These are phyloP conservation scores for Aratinga solstitialis DNA, from an alignment of 2,797 vertebrate genomes.

Conservation along the genomic window DNA sequence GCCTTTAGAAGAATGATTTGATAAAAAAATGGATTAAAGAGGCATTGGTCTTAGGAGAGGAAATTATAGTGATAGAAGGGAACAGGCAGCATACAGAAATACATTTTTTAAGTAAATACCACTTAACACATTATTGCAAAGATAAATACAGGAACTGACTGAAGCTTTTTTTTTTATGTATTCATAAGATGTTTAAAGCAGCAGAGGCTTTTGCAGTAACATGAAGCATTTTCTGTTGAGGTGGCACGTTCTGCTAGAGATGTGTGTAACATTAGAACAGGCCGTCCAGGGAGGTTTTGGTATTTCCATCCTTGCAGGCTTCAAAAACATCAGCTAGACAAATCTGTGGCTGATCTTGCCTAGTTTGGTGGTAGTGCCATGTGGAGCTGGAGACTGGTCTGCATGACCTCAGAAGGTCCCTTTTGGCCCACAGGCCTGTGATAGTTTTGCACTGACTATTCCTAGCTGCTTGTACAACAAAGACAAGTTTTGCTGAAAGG, in stretches of 20 bases:
- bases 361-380: not conserved
- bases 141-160: not conserved
- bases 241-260: not conserved
- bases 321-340: not conserved
- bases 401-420: not conserved
- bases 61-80: not conserved
- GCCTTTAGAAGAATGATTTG: not conserved
- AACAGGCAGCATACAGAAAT: not conserved
- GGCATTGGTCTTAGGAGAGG: not conserved
- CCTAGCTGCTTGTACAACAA: not conserved
- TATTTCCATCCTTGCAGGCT: not conserved
- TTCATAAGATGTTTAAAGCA: not conserved
- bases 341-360: not conserved
- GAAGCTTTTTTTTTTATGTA: not conserved
- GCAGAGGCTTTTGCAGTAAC: not conserved
- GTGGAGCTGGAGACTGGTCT: not conserved
- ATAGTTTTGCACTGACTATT: not conserved
- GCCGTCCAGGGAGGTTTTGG: not conserved
- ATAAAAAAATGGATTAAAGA: slow-evolving; percentile 15
- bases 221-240: not conserved
- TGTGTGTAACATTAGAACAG: not conserved
- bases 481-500: not conserved
- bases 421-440: not conserved
- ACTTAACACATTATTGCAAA: not conserved
- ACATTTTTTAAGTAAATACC: not conserved